Conservation (phyloP, 1,140 invertebrate genomes). For the Eulimnadia texana region DNA sequence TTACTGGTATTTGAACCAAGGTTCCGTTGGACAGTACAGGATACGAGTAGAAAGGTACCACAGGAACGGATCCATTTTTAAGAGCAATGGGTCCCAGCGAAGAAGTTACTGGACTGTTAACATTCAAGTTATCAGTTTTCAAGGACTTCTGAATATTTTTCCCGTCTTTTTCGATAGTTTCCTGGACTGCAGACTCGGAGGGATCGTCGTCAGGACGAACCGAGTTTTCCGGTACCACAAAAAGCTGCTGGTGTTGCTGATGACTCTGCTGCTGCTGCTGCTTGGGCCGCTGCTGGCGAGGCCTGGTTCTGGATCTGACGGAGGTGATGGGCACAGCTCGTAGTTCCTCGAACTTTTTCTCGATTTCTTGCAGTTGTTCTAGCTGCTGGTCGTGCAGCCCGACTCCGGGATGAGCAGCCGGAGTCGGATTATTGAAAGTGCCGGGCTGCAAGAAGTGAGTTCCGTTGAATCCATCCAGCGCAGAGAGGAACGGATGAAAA, state of each 20-base stretch:
- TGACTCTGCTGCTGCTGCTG: constrained; percentile 1
- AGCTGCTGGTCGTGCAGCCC: constrained; percentile 14
- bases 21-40: constrained; percentile 64
- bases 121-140: not conserved
- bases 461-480: not conserved
- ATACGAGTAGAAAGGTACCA: constrained; percentile 70
- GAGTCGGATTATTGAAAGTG: constrained; percentile 3
- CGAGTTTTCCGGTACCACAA: not conserved
- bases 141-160: not conserved
- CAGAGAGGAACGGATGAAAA: not conserved
- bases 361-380: constrained; percentile 10
- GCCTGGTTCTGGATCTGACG: not conserved
- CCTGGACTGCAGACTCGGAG: not conserved
- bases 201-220: not conserved
- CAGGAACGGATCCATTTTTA: constrained; percentile 55
- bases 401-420: not conserved
- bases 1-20: constrained; percentile 72
- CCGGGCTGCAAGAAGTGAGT: not conserved
- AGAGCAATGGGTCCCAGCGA: constrained; percentile 7
- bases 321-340: not conserved
- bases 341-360: constrained; percentile 2
- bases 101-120: too few relatives aligned
- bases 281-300: not conserved
- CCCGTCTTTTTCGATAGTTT: not conserved
- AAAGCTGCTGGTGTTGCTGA: not conserved